These are phyloP conservation scores for Cyrtonyx montezumae DNA, from an alignment of 2,113 vertebrate genomes.

Conservation along the genomic window DNA sequence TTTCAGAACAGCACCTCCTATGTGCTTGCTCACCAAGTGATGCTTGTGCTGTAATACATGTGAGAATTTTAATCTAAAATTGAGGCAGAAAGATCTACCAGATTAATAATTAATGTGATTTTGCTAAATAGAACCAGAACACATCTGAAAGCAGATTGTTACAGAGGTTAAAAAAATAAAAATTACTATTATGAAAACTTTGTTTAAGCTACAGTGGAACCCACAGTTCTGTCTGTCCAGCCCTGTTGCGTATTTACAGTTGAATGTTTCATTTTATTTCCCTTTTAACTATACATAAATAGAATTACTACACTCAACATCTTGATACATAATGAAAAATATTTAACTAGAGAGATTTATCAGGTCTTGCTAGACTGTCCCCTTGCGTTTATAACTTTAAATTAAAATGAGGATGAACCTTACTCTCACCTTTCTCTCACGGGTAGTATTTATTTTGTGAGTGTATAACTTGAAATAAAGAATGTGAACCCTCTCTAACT, in stretches of 20 bases:
- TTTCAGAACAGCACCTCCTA: neutral
- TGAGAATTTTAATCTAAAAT: neutral
- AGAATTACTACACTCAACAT: neutral
- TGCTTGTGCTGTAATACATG: neutral
- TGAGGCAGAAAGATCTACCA: neutral
- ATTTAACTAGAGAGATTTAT: neutral
- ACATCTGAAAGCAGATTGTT: neutral
- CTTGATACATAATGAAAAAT: neutral
- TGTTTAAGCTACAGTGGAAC: neutral
- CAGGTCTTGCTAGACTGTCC: neutral
- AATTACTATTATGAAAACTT: neutral
- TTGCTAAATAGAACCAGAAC: no score
- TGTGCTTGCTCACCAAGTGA: neutral
- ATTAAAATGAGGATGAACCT: neutral
- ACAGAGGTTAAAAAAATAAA: neutral
- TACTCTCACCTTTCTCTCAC: neutral
- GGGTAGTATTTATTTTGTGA: neutral
- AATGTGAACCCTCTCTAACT: neutral
- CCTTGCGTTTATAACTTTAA: neutral
- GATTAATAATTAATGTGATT: neutral
- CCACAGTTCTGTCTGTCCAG: neutral
- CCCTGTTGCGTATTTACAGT: neutral
- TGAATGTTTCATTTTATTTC: no score
- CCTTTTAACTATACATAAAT: neutral
- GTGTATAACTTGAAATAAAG: neutral